phyloP scores from a whole-genome alignment of 2,113 vertebrate genomes.

The Petromus typicus region DNA sequence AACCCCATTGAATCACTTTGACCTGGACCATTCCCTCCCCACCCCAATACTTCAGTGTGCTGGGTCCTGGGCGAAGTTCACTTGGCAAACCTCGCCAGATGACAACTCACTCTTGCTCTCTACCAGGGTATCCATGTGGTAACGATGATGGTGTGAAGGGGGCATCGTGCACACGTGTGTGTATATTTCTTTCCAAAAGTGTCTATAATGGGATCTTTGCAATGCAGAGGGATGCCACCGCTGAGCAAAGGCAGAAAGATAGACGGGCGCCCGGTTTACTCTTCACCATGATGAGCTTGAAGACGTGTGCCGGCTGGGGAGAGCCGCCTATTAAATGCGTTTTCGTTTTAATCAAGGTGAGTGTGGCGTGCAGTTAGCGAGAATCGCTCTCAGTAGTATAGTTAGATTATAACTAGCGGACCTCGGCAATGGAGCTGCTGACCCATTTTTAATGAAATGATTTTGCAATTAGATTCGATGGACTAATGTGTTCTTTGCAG shows the following conservation, averaged over 20 bases:
- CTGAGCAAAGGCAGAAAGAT: slow-evolving; percentile 54
- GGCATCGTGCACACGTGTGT: accelerated
- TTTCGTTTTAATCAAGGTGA: slow-evolving; percentile 85
- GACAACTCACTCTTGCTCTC: background rate
- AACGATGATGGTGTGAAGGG: accelerated
- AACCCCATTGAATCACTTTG: background rate
- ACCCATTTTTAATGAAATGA: slow-evolving; percentile 86
- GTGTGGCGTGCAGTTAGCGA: slow-evolving; percentile 73
- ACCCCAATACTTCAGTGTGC: background rate
- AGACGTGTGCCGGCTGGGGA: slow-evolving; percentile 73
- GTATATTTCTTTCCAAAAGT: background rate
- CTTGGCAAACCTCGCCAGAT: background rate
- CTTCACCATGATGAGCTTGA: slow-evolving; percentile 69
- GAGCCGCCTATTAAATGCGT: slow-evolving; percentile 78
- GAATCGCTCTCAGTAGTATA: slow-evolving; percentile 82
- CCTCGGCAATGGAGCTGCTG: slow-evolving; percentile 80
- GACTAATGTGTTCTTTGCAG: slow-evolving; percentile 82
- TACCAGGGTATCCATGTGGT: accelerated
- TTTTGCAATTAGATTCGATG: slow-evolving; percentile 83
- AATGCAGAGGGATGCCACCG: slow-evolving; percentile 43
- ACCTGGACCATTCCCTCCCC: background rate
- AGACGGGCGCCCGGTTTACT: slow-evolving; percentile 48
- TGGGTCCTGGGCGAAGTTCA: background rate
- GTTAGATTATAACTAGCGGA: slow-evolving; percentile 78
- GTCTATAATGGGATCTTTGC: slow-evolving; percentile 4